Conservation (phyloP, 2,888 invertebrate species). For the Drepana falcataria region DNA sequence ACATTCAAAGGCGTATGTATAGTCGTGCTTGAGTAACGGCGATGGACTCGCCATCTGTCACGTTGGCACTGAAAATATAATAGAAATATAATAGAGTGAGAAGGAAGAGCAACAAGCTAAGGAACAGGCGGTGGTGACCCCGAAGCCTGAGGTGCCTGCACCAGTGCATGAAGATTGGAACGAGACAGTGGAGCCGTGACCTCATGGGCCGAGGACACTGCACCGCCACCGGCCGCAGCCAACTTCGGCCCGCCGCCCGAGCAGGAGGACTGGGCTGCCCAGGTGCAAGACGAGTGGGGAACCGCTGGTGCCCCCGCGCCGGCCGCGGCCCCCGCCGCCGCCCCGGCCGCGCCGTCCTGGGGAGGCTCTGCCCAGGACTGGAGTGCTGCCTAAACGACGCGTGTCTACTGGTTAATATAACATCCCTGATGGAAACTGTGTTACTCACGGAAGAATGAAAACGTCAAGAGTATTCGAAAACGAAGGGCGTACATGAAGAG, state of each 20-base stretch:
- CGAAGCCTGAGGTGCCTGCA: constrained; percentile 59
- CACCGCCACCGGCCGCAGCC: constrained; percentile 44
- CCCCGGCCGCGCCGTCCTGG: constrained; percentile 78
- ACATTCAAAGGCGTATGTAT: too few relatives aligned
- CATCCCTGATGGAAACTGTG: too few relatives aligned
- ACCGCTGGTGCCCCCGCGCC: constrained; percentile 54
- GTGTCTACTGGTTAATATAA: constrained; percentile 49
- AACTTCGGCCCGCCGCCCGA: constrained; percentile 59
- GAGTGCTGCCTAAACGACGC: constrained; percentile 61
- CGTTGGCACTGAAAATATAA: too few relatives aligned
- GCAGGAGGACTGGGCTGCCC: constrained; percentile 80
- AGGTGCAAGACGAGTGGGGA: constrained; percentile 80
- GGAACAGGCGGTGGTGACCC: constrained; percentile 79
- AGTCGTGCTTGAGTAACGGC: too few relatives aligned
- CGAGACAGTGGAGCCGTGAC: constrained; percentile 62
- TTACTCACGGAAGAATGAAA: too few relatives aligned
- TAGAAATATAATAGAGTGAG: constrained; percentile 98
- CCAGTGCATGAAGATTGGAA: constrained; percentile 67
- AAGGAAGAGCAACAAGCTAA: constrained; percentile 96
- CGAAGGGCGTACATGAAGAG: too few relatives aligned
- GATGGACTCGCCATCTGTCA: too few relatives aligned
- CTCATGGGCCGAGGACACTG: constrained; percentile 65
- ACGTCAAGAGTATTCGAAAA: too few relatives aligned
- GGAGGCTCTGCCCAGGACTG: constrained; percentile 79
- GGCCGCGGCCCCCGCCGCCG: constrained; percentile 38